These are phyloP conservation scores for Leptobrachium leishanense DNA, from an alignment of 2,113 vertebrate genomes.

Conservation along the genomic window DNA sequence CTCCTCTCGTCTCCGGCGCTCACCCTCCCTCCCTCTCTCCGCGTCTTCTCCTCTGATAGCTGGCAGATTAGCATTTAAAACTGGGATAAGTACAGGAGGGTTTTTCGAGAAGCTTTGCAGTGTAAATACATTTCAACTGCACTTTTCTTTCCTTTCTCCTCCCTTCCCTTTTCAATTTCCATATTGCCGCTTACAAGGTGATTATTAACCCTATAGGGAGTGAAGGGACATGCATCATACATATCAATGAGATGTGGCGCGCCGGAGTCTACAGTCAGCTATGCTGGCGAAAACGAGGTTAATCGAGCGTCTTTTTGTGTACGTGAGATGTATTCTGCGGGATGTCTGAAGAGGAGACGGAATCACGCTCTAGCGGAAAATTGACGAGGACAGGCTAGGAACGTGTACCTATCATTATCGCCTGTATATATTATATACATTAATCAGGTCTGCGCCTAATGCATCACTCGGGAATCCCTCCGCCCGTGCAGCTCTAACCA, in stretches of 20 bases:
- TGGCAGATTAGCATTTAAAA: constrained; percentile 27
- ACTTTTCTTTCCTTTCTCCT: too few relatives aligned
- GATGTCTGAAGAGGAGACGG: background rate
- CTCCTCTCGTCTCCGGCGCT: background rate
- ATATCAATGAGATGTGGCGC: background rate
- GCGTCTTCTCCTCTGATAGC: constrained; percentile 11
- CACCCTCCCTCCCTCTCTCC: background rate
- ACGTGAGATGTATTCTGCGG: background rate
- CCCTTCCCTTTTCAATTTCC: background rate
- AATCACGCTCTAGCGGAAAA: constrained; percentile 10
- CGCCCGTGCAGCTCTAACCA: background rate
- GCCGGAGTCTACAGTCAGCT: too few relatives aligned
- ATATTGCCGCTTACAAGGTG: background rate
- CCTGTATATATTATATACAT: constrained; percentile 22
- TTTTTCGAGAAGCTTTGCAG: background rate
- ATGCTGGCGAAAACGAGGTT: constrained; percentile 3
- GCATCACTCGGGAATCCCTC: background rate
- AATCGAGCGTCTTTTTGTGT: background rate
- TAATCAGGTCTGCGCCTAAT: constrained; percentile 1
- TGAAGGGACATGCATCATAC: background rate
- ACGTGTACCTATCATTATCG: constrained; percentile 15
- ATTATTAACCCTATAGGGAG: background rate
- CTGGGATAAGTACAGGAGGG: background rate
- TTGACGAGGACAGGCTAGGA: constrained; percentile 8
- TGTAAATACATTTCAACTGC: background rate